Percentiles rank a stretch among this genome's conserved stretches.
Conservation (phyloP, 2,113 vertebrate genomes). For the Serilophus lunatus region DNA sequence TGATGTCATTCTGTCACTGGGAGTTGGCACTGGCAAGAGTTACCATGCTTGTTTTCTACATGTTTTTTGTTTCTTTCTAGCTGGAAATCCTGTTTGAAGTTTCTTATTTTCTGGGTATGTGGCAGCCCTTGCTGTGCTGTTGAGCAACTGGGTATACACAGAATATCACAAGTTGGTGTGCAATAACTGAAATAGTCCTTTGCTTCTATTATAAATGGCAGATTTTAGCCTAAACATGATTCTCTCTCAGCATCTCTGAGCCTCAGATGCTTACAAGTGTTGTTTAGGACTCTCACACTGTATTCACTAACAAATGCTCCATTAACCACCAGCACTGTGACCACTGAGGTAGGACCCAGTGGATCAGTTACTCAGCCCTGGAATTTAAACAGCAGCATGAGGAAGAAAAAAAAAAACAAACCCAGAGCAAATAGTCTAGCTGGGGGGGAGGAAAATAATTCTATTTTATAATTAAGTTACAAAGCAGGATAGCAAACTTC, state of each 20-base stretch:
- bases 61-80: not conserved
- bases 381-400: not conserved
- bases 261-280: not conserved
- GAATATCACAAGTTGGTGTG: not conserved
- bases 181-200: not conserved
- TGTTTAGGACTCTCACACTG: not conserved
- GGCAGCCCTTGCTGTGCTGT: rapidly evolving
- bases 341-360: not conserved
- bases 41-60: not conserved
- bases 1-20: not conserved
- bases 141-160: not conserved
- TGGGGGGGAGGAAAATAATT: not conserved
- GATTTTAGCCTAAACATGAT: rapidly evolving
- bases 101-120: not conserved
- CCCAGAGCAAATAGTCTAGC: not conserved
- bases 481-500: slow-evolving; percentile 30
- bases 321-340: not conserved
- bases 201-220: not conserved
- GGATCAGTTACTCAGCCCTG: not conserved
- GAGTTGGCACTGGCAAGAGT: not conserved
- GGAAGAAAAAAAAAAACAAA: not conserved
- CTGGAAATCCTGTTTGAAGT: not conserved
- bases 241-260: not conserved
- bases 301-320: rapidly evolving
- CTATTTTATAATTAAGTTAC: slow-evolving; percentile 51